Evolutionary conservation across 2,797 vertebrate species (phyloP).

Genomic region (Enteromius radiatus): DNA sequence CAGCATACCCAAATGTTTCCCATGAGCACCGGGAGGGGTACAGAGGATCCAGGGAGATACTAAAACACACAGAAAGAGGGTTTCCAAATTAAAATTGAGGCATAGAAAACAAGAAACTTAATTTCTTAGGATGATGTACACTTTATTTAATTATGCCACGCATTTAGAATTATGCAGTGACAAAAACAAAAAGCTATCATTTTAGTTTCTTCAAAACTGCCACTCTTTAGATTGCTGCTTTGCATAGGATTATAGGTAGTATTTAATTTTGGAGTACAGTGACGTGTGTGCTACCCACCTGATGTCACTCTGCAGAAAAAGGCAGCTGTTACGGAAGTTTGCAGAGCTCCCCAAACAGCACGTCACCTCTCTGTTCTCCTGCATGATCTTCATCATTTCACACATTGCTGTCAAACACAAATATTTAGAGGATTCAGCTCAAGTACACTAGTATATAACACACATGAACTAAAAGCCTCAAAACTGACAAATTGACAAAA

Average conservation of each 20-base stretch:
- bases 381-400: constrained; percentile 99
- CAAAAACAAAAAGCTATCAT: not conserved
- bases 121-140: not conserved
- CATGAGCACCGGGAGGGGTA: constrained; percentile 98
- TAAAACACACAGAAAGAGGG: constrained; percentile 63
- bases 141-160: not conserved
- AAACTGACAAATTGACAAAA: not conserved
- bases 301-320: constrained; percentile 94
- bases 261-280: not conserved
- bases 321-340: constrained; percentile 92
- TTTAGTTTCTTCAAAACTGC: not conserved
- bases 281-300: constrained; percentile 76
- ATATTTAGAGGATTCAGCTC: not conserved
- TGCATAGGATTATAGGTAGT: not conserved
- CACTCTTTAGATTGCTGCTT: constrained; percentile 4
- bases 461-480: too few relatives aligned
- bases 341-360: constrained; percentile 97
- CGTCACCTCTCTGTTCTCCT: constrained; percentile 95
- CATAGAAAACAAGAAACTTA: not conserved
- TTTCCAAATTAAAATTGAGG: not conserved
- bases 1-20: constrained; percentile 96
- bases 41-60: constrained; percentile 94
- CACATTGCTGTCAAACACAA: constrained; percentile 88
- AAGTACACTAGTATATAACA: too few relatives aligned
- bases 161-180: not conserved